Base-by-base conservation (phyloP, 1,140 invertebrate genomes). In the Thereuonema tuberculata region DNA sequence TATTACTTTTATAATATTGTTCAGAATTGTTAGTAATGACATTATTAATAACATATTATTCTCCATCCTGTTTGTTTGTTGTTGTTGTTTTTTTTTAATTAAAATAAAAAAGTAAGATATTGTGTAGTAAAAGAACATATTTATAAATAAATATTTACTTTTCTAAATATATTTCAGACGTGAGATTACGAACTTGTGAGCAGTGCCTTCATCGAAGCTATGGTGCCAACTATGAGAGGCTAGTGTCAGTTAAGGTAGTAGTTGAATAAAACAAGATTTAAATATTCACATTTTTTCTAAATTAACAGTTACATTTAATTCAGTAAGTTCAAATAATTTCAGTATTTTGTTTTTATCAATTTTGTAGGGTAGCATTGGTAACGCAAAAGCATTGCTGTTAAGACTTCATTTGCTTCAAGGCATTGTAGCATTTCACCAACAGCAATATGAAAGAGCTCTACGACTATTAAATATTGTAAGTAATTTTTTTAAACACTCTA, bases 331-430 rank as follows among this genome's bases (percentile, higher is more conserved):
- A 9, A 9, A 9, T 9, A 37, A 9, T 17, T 9, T 37, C 17
- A 37, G 31, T 9, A 37, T 37, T 37, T 37, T 37, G 5, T 37
- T 37, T 37, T 37, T 60, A 24, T 50, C 21, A 50, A 20, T 12
- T 23, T 69, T 69, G n/a, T 67, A 83, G 73, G 72, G 71, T 55
- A 66, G 65, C 37, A 66, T 68, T n/a, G 83, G 80, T 2, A 83
- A 82, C 62, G 86, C 87, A 68, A 75, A 81, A 21, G 84, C 82
- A 1, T 69, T 89, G 17, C 78, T 87, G 56, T 80, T 87, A 77
- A 79, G 85, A 1, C 75, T 89, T 12, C 84, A 88, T 71, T 70
- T 89, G 28, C 74, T 89, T 20, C 85, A 89, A 73, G 87, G 82
- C 1, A 82, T 89, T 56, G 80, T 87, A 5, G 73, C 81, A 1